A percentile compares a stretch with the other conserved stretches of the same genome.
These are phyloP conservation scores for Mus spretus DNA, from an alignment of 2,797 vertebrate species.

Conservation along the genomic window DNA sequence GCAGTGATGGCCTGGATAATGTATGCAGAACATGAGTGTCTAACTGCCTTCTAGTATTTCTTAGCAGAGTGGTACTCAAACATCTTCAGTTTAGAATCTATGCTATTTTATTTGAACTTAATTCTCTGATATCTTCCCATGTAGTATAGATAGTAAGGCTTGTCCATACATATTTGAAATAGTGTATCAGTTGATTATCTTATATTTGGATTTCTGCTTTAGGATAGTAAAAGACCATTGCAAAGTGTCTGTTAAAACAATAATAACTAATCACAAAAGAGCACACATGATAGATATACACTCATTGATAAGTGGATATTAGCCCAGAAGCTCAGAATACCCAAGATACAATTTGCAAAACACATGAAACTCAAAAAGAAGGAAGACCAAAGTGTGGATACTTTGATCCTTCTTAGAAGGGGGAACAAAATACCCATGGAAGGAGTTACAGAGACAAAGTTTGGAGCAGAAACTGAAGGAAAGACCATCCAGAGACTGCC, in stretches of 20 bases:
- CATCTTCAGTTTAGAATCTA: neutral
- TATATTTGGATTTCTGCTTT: conserved; percentile 49
- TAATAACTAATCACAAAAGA: neutral
- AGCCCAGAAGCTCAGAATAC: too few species aligned
- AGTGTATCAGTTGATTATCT: conserved; percentile 1
- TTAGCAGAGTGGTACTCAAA: neutral
- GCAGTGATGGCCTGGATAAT: neutral
- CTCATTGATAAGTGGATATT: too few species aligned
- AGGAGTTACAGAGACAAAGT: too few species aligned
- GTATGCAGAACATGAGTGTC: neutral
- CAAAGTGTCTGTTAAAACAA: neutral
- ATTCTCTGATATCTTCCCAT: conserved; percentile 7
- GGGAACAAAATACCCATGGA: too few species aligned
- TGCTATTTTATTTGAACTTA: conserved; percentile 46
- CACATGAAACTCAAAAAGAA: too few species aligned
- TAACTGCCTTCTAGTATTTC: neutral
- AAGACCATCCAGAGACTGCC: too few species aligned
- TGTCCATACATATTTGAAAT: neutral
- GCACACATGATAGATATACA: too few species aligned
- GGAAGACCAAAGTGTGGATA: too few species aligned
- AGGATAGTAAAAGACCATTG: neutral
- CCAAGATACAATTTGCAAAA: too few species aligned
- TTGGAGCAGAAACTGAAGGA: too few species aligned
- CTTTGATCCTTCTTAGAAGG: too few species aligned
- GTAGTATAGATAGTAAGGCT: neutral